phyloP scores from a whole-genome alignment of 2,113 vertebrate genomes.

The Misgurnus anguillicaudatus region DNA sequence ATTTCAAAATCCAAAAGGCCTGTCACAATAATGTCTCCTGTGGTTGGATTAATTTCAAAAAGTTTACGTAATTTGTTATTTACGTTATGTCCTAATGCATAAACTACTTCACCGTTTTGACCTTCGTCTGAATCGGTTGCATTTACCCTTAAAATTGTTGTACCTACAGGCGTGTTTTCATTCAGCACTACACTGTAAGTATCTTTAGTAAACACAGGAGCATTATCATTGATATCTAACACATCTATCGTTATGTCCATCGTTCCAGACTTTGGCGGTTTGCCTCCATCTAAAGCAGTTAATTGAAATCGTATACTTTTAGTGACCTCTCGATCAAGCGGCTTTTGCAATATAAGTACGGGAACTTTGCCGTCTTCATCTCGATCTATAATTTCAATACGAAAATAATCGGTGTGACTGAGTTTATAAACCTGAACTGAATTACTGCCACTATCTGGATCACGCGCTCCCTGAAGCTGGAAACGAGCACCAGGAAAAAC shows the following conservation, averaged over 20 bases:
- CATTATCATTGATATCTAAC: conserved; percentile 62
- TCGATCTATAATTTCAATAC: conserved; percentile 62
- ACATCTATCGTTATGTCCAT: conserved; percentile 53
- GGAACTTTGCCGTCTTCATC: conserved; percentile 50
- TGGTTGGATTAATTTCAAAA: conserved; percentile 52
- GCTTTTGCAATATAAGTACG: conserved; percentile 49
- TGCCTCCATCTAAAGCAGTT: conserved; percentile 59
- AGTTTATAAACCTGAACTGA: conserved; percentile 66
- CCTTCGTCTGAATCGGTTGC: conserved; percentile 62
- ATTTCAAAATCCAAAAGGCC: conserved; percentile 57
- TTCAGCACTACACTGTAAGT: conserved; percentile 38
- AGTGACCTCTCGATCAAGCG: conserved; percentile 52
- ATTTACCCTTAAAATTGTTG: conserved; percentile 53
- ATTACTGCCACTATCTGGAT: conserved; percentile 61
- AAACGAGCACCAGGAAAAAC: conserved; percentile 58
- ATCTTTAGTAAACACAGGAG: conserved; percentile 54
- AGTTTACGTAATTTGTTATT: conserved; percentile 41
- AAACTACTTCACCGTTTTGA: conserved; percentile 56
- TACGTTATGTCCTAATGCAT: conserved; percentile 51
- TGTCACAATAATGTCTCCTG: conserved; percentile 53
- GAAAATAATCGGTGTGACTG: conserved; percentile 63
- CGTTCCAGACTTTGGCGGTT: conserved; percentile 49
- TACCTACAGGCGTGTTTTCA: conserved; percentile 56
- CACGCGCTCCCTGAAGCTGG: conserved; percentile 62
- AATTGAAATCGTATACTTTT: conserved; percentile 44